Percentiles rank a stretch among this genome's conserved stretches.
Evolutionary conservation across 2,797 vertebrate genomes (phyloP).

Genomic region (Sebastes minor): DNA sequence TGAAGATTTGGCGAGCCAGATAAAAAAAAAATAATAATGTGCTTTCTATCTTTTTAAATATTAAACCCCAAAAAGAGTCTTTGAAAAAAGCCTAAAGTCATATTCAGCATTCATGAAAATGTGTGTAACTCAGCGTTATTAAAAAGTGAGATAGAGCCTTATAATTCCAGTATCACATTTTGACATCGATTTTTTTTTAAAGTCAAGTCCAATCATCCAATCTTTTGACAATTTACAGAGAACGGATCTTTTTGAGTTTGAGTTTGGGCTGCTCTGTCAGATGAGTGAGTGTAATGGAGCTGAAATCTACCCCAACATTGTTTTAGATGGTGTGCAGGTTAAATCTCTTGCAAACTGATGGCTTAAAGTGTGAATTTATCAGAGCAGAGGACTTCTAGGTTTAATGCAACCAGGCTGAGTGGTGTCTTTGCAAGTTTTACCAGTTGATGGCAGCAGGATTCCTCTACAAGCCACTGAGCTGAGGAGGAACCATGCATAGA

Average conservation of each 20-base stretch:
- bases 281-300: slow-evolving; percentile 13
- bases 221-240: slow-evolving; percentile 49
- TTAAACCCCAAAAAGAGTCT: slow-evolving; percentile 48
- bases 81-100: slow-evolving; percentile 42
- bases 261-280: slow-evolving; percentile 19
- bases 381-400: slow-evolving; percentile 1
- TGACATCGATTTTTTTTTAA: slow-evolving; percentile 61
- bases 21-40: slow-evolving; percentile 27
- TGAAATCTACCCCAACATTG: slow-evolving; percentile 20
- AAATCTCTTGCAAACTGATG: slow-evolving; percentile 25
- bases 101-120: slow-evolving; percentile 47
- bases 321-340: slow-evolving; percentile 36
- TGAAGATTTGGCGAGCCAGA: slow-evolving; percentile 14
- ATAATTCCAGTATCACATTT: slow-evolving; percentile 48
- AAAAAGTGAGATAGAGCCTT: slow-evolving; percentile 54
- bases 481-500: neutral
- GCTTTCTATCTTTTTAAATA: slow-evolving; percentile 47
- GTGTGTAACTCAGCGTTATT: slow-evolving; percentile 54
- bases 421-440: slow-evolving; percentile 46
- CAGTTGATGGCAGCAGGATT: slow-evolving; percentile 76
- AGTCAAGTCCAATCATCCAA: slow-evolving; percentile 49
- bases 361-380: slow-evolving; percentile 18
- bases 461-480: slow-evolving; percentile 12
- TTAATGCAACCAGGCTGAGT: neutral
- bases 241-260: slow-evolving; percentile 28